Base-by-base conservation (phyloP, 2,113 vertebrate species). In the Plecturocebus donacophilus region DNA sequence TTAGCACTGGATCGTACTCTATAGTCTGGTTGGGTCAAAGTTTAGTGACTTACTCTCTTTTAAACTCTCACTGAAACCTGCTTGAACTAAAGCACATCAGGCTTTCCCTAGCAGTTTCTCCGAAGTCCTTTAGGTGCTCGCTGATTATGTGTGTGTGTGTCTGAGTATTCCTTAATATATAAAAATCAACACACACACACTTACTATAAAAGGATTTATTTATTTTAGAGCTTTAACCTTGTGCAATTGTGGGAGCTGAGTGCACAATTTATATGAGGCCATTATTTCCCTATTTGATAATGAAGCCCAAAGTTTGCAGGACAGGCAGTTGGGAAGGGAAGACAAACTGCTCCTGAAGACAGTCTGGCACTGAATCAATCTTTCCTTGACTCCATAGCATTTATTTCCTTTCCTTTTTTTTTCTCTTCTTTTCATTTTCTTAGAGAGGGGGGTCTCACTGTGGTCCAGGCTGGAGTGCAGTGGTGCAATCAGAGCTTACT, bases 41-140 rank as follows among this genome's bases (percentile, higher is more conserved):
- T 70, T 66, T 79, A 77, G 80, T 66, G 30, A 66, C n/a, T 79
- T 30, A 56, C 9, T 92, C 73, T 84, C 91, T 94, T 86, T 94
- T 52, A 86, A 89, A 86, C n/a, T 1, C 2, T 52, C 32, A 19
- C 27, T 35, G 30, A 91, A 45, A 80, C 32, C 70, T 95, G 52
- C 64, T 56, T 88, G 66, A 64, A 30, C 61, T 64, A 30, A 77
- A 45, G 11, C 45, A 88, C 9, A 38, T 61, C 27, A 52, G 38
- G 32, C 23, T 70, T 80, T 94, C 52, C 27, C 45, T 79, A 64
- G 21, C 45, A 49, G 27, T 87, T 54, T 95, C 54, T 87, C 73
- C 20, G 1, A 91, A 79, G 85, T 76, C 38, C n/a, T 58, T 61
- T 38, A 79, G 25, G 1, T 32, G 64, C 16, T 71, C 42, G n/a